A percentile compares a stretch with the other conserved stretches of the same genome.
Conservation (phyloP, 1,140 invertebrate genomes). For the Orchestia grillus region DNA sequence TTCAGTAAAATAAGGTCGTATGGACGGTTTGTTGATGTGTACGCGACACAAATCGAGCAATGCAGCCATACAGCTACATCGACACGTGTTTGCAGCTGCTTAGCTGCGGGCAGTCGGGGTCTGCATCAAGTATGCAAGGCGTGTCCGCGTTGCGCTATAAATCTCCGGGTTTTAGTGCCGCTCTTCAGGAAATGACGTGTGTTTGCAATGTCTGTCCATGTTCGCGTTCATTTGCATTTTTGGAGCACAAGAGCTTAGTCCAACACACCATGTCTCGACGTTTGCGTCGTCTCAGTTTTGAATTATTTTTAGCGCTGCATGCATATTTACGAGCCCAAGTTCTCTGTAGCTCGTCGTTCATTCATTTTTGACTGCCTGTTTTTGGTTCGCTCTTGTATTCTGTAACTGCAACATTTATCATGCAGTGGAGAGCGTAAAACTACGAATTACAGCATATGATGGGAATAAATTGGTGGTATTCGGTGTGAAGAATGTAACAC, state of each 20-base stretch:
- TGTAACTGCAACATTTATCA: background rate
- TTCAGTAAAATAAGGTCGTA: too few relatives aligned
- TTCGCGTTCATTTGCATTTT: constrained; percentile 8
- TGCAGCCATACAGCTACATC: background rate
- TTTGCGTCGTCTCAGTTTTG: background rate
- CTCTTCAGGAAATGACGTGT: background rate
- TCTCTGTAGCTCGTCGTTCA: background rate
- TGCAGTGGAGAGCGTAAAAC: background rate
- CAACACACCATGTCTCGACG: background rate
- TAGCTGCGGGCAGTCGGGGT: background rate
- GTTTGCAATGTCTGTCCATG: constrained; percentile 7
- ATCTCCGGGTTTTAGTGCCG: background rate
- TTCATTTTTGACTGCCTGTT: background rate
- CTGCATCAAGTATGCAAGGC: background rate
- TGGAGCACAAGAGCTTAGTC: background rate
- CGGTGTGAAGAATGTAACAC: background rate
- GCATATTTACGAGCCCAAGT: constrained; percentile 7
- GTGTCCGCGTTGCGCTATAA: background rate
- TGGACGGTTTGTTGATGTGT: background rate
- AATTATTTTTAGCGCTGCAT: background rate
- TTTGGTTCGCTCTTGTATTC: background rate
- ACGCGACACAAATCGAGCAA: background rate
- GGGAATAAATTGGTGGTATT: background rate
- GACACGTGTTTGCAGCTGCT: background rate
- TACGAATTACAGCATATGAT: background rate